Conservation (phyloP, 2,797 vertebrate species). For the Halcyon leucocephala region DNA sequence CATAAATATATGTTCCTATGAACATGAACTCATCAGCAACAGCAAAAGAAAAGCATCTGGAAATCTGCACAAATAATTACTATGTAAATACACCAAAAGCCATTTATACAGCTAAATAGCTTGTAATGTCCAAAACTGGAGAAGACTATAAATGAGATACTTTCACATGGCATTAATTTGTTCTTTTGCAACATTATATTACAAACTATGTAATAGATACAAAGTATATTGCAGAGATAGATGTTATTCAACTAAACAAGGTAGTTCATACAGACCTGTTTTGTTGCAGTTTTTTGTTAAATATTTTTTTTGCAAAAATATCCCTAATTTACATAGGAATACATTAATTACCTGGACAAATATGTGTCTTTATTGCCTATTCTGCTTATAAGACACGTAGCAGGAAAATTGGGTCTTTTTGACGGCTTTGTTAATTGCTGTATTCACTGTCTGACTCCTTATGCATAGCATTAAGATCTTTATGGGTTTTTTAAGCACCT, state of each 20-base stretch:
- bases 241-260: background rate
- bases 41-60: background rate
- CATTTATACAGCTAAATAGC: background rate
- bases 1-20: background rate
- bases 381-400: background rate
- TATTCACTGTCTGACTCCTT: background rate
- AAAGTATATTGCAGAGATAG: background rate
- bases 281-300: background rate
- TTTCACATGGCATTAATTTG: background rate
- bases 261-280: accelerated
- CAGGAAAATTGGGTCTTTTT: background rate
- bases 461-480: background rate
- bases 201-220: background rate
- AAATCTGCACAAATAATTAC: background rate
- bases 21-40: background rate
- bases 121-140: background rate
- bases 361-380: background rate
- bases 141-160: background rate
- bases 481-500: background rate
- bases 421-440: background rate
- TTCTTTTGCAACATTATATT: background rate
- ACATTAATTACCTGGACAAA: background rate
- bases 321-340: background rate
- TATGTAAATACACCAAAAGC: background rate
- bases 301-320: background rate